These are phyloP conservation scores for Hydriomena furcata DNA, from an alignment of 2,888 invertebrate genomes.

Conservation along the genomic window DNA sequence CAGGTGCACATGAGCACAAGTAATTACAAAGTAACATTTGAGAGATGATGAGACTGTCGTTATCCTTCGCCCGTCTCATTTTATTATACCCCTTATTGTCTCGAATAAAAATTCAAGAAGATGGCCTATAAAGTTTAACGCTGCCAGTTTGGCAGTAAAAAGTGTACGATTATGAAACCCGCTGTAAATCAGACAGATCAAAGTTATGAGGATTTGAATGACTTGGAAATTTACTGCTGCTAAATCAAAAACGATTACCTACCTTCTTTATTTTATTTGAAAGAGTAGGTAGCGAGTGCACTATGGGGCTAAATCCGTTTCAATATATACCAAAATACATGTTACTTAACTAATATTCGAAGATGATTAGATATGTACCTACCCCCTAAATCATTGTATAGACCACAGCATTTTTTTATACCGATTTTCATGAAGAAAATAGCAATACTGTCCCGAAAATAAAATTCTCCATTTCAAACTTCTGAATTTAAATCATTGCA, in stretches of 20 bases:
- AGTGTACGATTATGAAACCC: conserved; percentile 51
- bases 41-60: conserved; percentile 42
- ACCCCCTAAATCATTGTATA: too few relatives aligned
- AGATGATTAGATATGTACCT: too few relatives aligned
- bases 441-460: neutral
- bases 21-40: conserved; percentile 41
- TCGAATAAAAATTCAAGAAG: conserved; percentile 73
- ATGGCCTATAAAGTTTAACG: conserved; percentile 68
- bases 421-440: neutral
- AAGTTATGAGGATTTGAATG: conserved; percentile 30
- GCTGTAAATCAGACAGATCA: conserved; percentile 44
- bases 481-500: conserved; percentile 28
- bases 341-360: too few relatives aligned
- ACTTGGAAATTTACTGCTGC: conserved; percentile 17
- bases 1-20: conserved; percentile 28
- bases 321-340: too few relatives aligned
- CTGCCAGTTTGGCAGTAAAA: conserved; percentile 54
- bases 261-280: too few relatives aligned
- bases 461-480: conserved; percentile 13
- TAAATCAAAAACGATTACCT: conserved; percentile 11
- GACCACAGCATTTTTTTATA: neutral
- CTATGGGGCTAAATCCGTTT: too few relatives aligned
- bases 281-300: too few relatives aligned
- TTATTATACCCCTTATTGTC: conserved; percentile 75
- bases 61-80: conserved; percentile 55